Percentiles rank a stretch among this genome's conserved stretches.
Evolutionary conservation across 2,113 vertebrate species (phyloP).

Genomic region (Opisthocomus hoazin): DNA sequence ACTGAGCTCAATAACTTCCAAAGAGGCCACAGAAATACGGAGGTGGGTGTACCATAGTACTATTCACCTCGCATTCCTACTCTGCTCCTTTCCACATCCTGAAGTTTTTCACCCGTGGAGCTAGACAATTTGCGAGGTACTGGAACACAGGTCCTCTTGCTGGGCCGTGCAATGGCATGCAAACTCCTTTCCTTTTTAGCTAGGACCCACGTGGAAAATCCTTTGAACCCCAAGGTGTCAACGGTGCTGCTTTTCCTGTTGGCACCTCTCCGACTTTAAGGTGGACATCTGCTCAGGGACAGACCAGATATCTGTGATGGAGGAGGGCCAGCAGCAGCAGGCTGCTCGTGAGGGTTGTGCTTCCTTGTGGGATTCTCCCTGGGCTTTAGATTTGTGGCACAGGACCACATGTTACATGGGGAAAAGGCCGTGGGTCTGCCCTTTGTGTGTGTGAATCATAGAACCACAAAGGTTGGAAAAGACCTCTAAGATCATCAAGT

Average conservation of each 20-base stretch:
- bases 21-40: background rate
- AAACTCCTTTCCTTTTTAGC: background rate
- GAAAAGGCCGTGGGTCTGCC: background rate
- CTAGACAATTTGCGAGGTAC: background rate
- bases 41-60: background rate
- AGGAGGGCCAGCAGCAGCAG: background rate
- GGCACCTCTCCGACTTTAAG: background rate
- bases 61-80: accelerated
- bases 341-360: background rate
- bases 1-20: background rate
- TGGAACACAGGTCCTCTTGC: background rate
- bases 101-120: background rate
- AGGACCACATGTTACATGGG: background rate
- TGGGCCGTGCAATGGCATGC: too few relatives aligned
- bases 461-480: too few relatives aligned
- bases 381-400: background rate
- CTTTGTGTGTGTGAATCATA: too few relatives aligned
- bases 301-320: too few relatives aligned
- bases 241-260: background rate
- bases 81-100: background rate
- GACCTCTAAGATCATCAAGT: too few relatives aligned
- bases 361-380: background rate
- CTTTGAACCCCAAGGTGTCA: background rate
- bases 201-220: background rate
- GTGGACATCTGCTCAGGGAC: background rate